A percentile compares a stretch with the other conserved stretches of the same genome.
phyloP scores from a whole-genome alignment of 64 coral and sea anemone genomes.

The Cladopsammia gracilis region DNA sequence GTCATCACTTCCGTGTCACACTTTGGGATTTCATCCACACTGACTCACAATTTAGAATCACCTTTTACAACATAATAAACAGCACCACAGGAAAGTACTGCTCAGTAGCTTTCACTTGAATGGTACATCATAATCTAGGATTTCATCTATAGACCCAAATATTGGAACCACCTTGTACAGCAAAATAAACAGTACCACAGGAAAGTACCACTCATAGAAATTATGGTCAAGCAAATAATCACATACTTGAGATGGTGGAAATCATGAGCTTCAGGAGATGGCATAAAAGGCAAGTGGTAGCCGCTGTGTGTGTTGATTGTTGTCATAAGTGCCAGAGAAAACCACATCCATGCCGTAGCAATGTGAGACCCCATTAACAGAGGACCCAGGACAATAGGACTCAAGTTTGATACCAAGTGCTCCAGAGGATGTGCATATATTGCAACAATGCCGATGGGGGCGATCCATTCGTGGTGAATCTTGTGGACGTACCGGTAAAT shows the following conservation, averaged over 20 bases:
- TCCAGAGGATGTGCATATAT: slow-evolving; percentile 94
- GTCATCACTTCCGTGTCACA: too few relatives aligned
- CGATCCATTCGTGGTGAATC: slow-evolving; percentile 96
- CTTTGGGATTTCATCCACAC: too few relatives aligned
- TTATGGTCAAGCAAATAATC: too few relatives aligned
- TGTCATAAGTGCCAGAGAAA: slow-evolving; percentile 78
- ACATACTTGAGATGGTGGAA: slow-evolving; percentile 99
- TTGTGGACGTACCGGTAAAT: slow-evolving; percentile 98
- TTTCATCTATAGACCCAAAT: too few relatives aligned
- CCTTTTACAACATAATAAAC: too few relatives aligned
- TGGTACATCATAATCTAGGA: too few relatives aligned
- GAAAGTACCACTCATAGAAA: too few relatives aligned
- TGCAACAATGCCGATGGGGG: slow-evolving; percentile 85
- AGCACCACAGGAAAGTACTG: too few relatives aligned
- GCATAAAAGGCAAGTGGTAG: slow-evolving; percentile 93
- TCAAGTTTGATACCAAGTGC: slow-evolving; percentile 88
- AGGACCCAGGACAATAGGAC: slow-evolving; percentile 87
- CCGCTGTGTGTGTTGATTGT: slow-evolving; percentile 95
- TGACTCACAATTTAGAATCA: too few relatives aligned
- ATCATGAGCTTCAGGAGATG: slow-evolving; percentile 98
- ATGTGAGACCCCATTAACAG: slow-evolving; percentile 97
- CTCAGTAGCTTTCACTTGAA: too few relatives aligned
- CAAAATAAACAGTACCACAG: too few relatives aligned
- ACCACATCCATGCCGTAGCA: slow-evolving; percentile 97
- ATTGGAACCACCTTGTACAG: too few relatives aligned